A percentile compares a stretch with the other conserved stretches of the same genome.
Conservation (phyloP, 2,797 vertebrate species). For the Silurus lanzhouensis region DNA sequence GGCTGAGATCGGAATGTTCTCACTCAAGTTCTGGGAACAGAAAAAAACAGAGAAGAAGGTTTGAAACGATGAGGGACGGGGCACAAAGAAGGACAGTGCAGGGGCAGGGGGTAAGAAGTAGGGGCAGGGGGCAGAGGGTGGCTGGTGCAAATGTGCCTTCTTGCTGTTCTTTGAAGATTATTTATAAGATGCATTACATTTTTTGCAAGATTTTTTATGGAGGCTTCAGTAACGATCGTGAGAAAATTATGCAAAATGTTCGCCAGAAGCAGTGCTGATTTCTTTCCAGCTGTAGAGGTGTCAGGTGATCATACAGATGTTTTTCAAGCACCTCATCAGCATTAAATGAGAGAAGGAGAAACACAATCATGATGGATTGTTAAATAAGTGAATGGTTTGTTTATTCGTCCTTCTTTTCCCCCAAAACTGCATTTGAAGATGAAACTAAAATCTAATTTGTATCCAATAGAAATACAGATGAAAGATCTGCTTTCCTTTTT, state of each 20-base stretch:
- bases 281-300: neutral
- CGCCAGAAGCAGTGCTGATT: neutral
- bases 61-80: neutral
- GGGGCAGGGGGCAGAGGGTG: too few relatives aligned
- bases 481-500: neutral
- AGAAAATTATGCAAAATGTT: neutral
- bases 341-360: neutral
- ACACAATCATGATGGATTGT: too few relatives aligned
- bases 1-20: constrained; percentile 32
- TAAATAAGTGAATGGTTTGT: neutral
- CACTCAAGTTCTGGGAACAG: neutral
- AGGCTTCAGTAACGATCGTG: neutral
- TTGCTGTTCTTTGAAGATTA: neutral
- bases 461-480: neutral
- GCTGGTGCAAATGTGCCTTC: neutral
- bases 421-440: neutral
- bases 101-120: too few relatives aligned
- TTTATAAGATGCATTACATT: too few relatives aligned
- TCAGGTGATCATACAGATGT: neutral
- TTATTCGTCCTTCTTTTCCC: too few relatives aligned
- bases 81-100: neutral
- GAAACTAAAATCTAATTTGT: neutral
- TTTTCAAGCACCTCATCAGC: neutral
- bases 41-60: neutral
- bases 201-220: neutral